Conservation (phyloP, 2,113 vertebrate genomes). For the Epinephelus lanceolatus region DNA sequence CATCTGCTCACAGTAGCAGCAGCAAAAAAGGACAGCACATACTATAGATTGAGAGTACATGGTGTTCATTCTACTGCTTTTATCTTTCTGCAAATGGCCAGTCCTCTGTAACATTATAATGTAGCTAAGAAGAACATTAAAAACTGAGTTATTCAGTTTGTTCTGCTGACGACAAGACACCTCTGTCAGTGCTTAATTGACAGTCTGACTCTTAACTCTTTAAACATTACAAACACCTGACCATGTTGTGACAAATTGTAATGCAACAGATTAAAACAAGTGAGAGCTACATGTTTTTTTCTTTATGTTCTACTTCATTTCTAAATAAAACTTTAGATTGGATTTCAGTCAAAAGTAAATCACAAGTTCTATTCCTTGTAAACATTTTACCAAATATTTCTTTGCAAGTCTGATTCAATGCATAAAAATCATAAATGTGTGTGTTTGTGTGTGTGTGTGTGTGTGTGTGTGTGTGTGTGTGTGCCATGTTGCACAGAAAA, state of each 20-base stretch:
- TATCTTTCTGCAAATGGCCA: constrained; percentile 17
- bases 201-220: neutral
- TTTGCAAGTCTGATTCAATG: neutral
- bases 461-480: constrained; percentile 7
- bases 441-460: constrained; percentile 12
- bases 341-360: neutral
- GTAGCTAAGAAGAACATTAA: neutral
- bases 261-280: constrained; percentile 1
- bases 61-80: constrained; percentile 44
- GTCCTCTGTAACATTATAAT: constrained; percentile 1
- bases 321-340: neutral
- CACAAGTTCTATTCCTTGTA: neutral
- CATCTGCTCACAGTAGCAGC: constrained; percentile 50
- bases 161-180: neutral
- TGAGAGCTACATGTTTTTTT: neutral
- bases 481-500: constrained; percentile 42
- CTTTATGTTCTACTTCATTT: neutral
- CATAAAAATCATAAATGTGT: neutral
- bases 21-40: constrained; percentile 24
- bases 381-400: neutral
- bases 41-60: constrained; percentile 24
- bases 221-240: neutral
- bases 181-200: neutral
- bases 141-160: constrained; percentile 1
- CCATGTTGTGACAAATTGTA: neutral